Conservation (phyloP, 2,113 vertebrate genomes). For the Hypomesus transpacificus region DNA sequence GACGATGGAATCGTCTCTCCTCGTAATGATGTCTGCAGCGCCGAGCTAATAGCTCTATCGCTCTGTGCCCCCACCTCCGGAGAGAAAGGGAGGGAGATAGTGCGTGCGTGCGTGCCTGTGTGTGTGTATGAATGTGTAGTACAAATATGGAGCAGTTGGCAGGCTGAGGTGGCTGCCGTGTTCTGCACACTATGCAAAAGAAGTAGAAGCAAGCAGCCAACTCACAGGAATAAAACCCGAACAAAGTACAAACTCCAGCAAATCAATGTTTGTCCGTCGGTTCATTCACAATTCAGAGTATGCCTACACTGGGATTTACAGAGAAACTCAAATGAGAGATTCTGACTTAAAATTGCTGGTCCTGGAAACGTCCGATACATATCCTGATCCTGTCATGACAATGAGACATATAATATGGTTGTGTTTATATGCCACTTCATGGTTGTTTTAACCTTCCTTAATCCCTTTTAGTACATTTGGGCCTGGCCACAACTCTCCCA, state of each 20-base stretch:
- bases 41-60: slow-evolving; percentile 63
- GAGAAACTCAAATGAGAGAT: no score
- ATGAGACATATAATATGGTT: no score
- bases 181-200: slow-evolving; percentile 7
- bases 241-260: background rate
- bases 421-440: no score
- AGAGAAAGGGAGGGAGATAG: slow-evolving; percentile 21
- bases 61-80: slow-evolving; percentile 63
- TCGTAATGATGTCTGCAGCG: slow-evolving; percentile 88
- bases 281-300: no score
- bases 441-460: no score
- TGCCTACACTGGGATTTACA: no score
- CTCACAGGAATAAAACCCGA: slow-evolving; percentile 1
- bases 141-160: slow-evolving; percentile 61
- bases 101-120: slow-evolving; percentile 36
- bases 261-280: background rate
- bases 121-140: slow-evolving; percentile 51
- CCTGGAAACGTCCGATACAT: no score
- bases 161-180: slow-evolving; percentile 52
- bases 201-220: background rate
- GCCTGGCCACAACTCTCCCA: background rate
- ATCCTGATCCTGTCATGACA: no score
- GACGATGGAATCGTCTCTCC: slow-evolving; percentile 86
- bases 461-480: background rate
- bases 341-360: no score